Evolutionary conservation across 1,140 invertebrate genomes (phyloP).

Genomic region (Drosophila kanapiae): DNA sequence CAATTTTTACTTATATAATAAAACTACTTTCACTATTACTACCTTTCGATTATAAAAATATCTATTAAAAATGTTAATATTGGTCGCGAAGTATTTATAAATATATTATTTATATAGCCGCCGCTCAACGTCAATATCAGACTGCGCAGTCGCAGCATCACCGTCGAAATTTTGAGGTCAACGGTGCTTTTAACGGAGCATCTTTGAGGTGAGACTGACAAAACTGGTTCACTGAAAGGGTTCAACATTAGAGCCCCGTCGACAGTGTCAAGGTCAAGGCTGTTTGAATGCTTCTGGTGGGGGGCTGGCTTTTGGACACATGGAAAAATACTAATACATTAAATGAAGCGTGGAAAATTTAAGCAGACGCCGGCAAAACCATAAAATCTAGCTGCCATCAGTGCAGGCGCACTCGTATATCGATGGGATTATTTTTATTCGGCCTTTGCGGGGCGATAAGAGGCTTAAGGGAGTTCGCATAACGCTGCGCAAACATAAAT

Average conservation of each 20-base stretch:
- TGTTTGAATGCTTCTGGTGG: slow-evolving; percentile 10
- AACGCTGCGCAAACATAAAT: slow-evolving; percentile 35
- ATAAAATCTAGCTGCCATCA: background rate
- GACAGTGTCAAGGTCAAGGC: slow-evolving; percentile 67
- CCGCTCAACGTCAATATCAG: background rate
- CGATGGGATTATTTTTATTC: slow-evolving; percentile 3
- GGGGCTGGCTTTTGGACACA: background rate
- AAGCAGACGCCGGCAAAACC: background rate
- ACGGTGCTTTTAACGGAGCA: slow-evolving; percentile 73
- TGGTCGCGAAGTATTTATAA: background rate
- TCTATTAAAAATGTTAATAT: too few species aligned
- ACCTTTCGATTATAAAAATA: too few species aligned
- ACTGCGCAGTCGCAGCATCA: slow-evolving; percentile 28
- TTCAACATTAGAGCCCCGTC: slow-evolving; percentile 27
- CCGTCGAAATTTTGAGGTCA: slow-evolving; percentile 57
- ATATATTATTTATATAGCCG: background rate
- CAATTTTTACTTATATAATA: background rate
- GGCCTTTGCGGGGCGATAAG: slow-evolving; percentile 8
- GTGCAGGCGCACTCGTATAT: background rate
- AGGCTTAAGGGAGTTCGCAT: slow-evolving; percentile 1
- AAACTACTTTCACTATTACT: background rate
- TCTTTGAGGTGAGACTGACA: slow-evolving; percentile 16
- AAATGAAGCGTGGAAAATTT: slow-evolving; percentile 56
- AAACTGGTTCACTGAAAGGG: slow-evolving; percentile 45
- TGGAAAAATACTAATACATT: slow-evolving; percentile 58